Evolutionary conservation across 2,113 vertebrate species (phyloP).

Genomic region (Numida meleagris): DNA sequence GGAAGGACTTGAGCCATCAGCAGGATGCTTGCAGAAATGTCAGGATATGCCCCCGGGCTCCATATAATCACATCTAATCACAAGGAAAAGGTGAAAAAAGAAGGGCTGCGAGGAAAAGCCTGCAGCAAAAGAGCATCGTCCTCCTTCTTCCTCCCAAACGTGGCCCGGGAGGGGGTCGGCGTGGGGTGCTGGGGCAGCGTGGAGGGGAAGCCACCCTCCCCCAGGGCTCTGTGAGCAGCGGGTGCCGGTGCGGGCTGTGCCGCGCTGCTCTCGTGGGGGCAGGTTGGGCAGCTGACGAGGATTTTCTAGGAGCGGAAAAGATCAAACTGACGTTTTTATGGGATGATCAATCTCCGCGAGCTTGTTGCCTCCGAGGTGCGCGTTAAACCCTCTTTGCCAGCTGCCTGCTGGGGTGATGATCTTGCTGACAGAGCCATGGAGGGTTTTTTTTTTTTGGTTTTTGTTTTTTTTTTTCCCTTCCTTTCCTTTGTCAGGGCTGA

Average conservation of each 20-base stretch:
- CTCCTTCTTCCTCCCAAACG: neutral
- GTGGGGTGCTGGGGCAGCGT: rapidly evolving
- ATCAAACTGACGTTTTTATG: conserved; percentile 10
- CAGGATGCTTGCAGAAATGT: neutral
- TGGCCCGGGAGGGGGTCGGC: neutral
- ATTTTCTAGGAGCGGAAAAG: neutral
- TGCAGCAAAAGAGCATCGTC: neutral
- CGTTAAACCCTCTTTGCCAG: conserved; percentile 8
- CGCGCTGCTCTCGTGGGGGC: neutral
- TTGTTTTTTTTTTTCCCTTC: neutral
- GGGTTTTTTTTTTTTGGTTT: neutral
- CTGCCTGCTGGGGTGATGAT: conserved; percentile 30
- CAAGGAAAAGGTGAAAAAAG: neutral
- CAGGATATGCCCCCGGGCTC: rapidly evolving
- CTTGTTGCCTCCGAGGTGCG: neutral
- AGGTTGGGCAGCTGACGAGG: neutral
- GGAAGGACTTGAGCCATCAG: neutral
- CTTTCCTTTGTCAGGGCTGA: neutral
- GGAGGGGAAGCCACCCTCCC: rapidly evolving
- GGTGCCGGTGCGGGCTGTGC: neutral
- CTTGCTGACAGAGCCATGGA: neutral
- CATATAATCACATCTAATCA: rapidly evolving
- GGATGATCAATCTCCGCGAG: conserved; percentile 6
- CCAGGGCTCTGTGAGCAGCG: rapidly evolving
- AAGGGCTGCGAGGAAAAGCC: neutral